Conservation (phyloP, 2,888 invertebrate species). For the Nemotelus pantherinus region DNA sequence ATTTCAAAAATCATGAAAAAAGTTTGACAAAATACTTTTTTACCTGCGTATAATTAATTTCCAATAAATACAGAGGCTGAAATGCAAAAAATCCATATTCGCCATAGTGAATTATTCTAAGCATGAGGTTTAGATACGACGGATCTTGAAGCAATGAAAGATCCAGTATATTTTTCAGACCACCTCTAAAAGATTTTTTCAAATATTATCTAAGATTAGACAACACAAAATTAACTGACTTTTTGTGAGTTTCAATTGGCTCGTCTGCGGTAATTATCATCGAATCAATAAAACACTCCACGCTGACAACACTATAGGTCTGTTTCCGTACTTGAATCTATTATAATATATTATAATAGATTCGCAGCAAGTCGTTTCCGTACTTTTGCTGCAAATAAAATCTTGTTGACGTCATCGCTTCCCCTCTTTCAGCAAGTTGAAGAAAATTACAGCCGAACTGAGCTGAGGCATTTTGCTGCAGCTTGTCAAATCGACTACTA, state of each 20-base stretch:
- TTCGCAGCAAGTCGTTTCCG: too few relatives aligned
- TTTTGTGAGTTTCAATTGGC: neutral
- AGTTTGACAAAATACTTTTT: neutral
- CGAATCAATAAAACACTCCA: neutral
- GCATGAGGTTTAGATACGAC: conserved; percentile 73
- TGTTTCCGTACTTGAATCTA: too few relatives aligned
- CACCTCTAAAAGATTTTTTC: conserved; percentile 64
- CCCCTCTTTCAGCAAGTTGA: too few relatives aligned
- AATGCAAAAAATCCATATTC: conserved; percentile 77
- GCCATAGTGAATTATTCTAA: conserved; percentile 75
- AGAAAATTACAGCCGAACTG: too few relatives aligned
- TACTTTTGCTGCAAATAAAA: too few relatives aligned
- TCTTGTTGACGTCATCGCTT: too few relatives aligned
- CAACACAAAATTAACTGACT: neutral
- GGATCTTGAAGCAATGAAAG: conserved; percentile 71
- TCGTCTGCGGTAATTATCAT: neutral
- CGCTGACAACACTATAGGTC: neutral
- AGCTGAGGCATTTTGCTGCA: too few relatives aligned
- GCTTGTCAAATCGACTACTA: too few relatives aligned
- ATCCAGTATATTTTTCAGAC: conserved; percentile 70
- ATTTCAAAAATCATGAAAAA: neutral
- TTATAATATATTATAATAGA: too few relatives aligned
- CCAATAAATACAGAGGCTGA: conserved; percentile 69
- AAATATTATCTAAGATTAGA: neutral
- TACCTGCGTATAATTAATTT: conserved; percentile 60